A percentile compares a stretch with the other conserved stretches of the same genome.
Evolutionary conservation across 2,888 invertebrate genomes (phyloP).

Genomic region (Incurvaria masculella): DNA sequence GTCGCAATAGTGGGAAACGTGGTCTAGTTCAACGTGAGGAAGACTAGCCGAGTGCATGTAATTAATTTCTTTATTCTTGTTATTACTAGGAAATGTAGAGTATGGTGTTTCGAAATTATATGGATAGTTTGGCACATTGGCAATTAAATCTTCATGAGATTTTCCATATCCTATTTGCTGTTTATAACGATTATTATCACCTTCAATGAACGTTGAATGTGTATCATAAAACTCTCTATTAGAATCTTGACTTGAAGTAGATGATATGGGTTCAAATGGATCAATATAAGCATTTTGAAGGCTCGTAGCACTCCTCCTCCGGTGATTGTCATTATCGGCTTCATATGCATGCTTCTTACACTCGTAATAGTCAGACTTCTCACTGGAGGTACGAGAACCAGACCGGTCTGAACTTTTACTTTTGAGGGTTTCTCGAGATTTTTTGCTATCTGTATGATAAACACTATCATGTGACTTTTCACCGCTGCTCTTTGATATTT

Average conservation of each 20-base stretch:
- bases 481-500: slow-evolving; percentile 60
- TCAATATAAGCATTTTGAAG: slow-evolving; percentile 41
- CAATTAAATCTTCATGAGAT: slow-evolving; percentile 59
- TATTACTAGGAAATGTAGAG: slow-evolving; percentile 61
- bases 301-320: slow-evolving; percentile 35
- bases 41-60: slow-evolving; percentile 66
- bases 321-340: slow-evolving; percentile 31
- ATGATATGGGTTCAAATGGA: slow-evolving; percentile 49
- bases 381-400: slow-evolving; percentile 63
- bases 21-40: slow-evolving; percentile 69
- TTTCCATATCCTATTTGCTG: slow-evolving; percentile 51
- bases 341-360: slow-evolving; percentile 55
- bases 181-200: slow-evolving; percentile 45
- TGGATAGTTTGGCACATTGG: slow-evolving; percentile 47
- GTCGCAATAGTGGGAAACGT: slow-evolving; percentile 44
- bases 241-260: slow-evolving; percentile 67
- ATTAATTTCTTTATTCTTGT: slow-evolving; percentile 54
- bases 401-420: slow-evolving; percentile 61
- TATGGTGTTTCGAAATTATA: slow-evolving; percentile 60
- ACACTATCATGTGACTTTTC: slow-evolving; percentile 63
- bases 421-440: slow-evolving; percentile 61
- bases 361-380: slow-evolving; percentile 68
- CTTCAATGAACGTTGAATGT: slow-evolving; percentile 40
- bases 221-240: slow-evolving; percentile 61
- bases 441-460: slow-evolving; percentile 64